Base-by-base conservation (phyloP, 2,888 invertebrate species). In the Apodemia duryi region DNA sequence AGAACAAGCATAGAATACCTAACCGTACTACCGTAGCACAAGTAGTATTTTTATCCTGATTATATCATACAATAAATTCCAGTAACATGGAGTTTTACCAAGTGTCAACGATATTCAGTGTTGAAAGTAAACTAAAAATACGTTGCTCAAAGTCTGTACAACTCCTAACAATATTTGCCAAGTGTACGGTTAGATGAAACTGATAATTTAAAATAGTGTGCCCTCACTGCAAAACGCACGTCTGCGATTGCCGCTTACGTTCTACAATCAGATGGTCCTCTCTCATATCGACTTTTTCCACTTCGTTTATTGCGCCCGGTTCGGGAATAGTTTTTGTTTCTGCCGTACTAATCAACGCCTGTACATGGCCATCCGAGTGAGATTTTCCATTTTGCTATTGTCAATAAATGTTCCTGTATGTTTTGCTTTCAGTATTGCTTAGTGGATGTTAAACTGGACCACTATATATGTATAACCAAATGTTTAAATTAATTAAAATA, bases 281-380 rank as follows among this genome's bases (percentile, higher is more conserved):
- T 77, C 80, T 80, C 84, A 85, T 90, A 90, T 89, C 85, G 89
- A 87, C 86, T 88, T 88, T 90, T 90, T 91, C 88, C 88, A 82
- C 88, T 85, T 88, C 88, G 86, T 84, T 89, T 86, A 83, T 83
- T 85, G 81, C 85, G 74, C 77, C 76, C 81, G 78, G 84, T 88
- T 87, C 80, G 85, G 84, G 85, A 86, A 89, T 90, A 89, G 88
- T 89, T 90, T 90, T 86, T 88, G 85, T 88, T 87, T 82, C 84
- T 78, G 77, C 80, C 80, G 81, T 79, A 86, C 88, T 91, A 91
- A 91, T 90, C 89, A 90, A 89, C 86, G 86, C 83, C 79, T 75
- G 83, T 80, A 84, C 83, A 84, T 82, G 78, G 78, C 79, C 75
- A 77, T 73, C 75, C 77, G 77, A 78, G 78, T 78, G 77, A 73